Conservation (phyloP, 92 coral and sea anemone genomes). For the Micromussa lordhowensis region DNA sequence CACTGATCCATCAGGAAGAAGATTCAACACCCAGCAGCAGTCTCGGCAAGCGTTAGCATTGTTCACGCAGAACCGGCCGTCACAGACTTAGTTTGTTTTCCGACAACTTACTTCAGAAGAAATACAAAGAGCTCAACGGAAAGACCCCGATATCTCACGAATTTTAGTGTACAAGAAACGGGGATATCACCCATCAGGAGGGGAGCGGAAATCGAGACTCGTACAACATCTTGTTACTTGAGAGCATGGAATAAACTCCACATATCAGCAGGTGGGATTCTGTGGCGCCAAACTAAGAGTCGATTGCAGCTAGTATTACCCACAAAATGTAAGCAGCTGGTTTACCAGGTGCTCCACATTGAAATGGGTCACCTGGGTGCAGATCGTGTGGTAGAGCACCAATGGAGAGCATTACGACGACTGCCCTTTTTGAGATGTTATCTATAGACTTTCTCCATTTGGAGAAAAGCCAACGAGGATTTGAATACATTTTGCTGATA, state of each 20-base stretch:
- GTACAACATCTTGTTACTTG: too few relatives aligned
- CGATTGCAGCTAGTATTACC: constrained; percentile 34
- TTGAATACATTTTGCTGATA: too few relatives aligned
- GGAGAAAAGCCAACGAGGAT: too few relatives aligned
- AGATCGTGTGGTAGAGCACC: constrained; percentile 40
- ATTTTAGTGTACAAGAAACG: constrained; percentile 18
- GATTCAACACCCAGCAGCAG: background rate
- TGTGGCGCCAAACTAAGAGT: too few relatives aligned
- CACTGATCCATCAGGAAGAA: constrained; percentile 11
- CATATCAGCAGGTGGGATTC: too few relatives aligned
- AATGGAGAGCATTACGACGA: too few relatives aligned
- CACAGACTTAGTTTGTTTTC: background rate
- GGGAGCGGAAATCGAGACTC: constrained; percentile 32
- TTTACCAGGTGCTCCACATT: constrained; percentile 31
- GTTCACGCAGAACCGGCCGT: constrained; percentile 39
- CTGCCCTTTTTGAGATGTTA: too few relatives aligned
- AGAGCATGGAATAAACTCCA: too few relatives aligned
- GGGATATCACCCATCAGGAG: constrained; percentile 24
- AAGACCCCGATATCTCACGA: too few relatives aligned
- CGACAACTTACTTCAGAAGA: background rate
- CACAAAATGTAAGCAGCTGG: constrained; percentile 24
- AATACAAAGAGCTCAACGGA: too few relatives aligned
- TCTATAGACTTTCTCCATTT: too few relatives aligned
- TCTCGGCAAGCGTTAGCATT: too few relatives aligned
- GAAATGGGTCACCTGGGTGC: constrained; percentile 49